Percentiles rank a stretch among this genome's conserved stretches.
Evolutionary conservation across 1,140 invertebrate genomes (phyloP).

Genomic region (Colletes latitarsis): DNA sequence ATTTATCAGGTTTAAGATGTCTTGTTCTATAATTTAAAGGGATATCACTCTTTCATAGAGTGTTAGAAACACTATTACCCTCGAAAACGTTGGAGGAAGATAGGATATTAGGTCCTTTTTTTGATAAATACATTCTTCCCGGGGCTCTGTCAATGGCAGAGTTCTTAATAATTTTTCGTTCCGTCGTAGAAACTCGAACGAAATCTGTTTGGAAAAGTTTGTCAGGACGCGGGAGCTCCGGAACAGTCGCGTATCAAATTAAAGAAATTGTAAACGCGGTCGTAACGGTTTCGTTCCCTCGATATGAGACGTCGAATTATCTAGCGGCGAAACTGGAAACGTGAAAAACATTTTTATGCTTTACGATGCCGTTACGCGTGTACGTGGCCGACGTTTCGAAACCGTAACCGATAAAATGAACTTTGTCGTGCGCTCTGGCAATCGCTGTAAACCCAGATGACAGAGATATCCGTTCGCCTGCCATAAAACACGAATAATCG

Average conservation of each 20-base stretch:
- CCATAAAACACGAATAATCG: constrained; percentile 22
- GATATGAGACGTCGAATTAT: constrained; percentile 11
- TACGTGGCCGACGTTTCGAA: not conserved
- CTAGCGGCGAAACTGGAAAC: not conserved
- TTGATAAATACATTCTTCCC: too few species aligned
- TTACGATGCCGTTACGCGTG: constrained; percentile 29
- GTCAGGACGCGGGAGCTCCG: too few species aligned
- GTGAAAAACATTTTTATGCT: constrained; percentile 39
- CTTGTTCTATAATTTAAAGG: too few species aligned
- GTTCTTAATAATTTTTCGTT: not conserved
- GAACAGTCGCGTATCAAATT: not conserved
- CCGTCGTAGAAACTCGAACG: not conserved
- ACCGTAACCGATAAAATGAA: not conserved
- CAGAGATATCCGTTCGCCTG: not conserved
- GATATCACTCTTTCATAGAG: too few species aligned
- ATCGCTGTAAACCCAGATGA: constrained; percentile 1
- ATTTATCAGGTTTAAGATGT: too few species aligned
- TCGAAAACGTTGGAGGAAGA: too few species aligned
- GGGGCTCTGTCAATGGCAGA: too few species aligned
- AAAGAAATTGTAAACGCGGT: constrained; percentile 8
- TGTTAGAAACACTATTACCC: too few species aligned
- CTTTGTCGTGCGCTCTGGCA: not conserved
- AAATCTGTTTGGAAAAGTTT: too few species aligned
- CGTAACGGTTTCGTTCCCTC: not conserved
- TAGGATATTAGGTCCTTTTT: too few species aligned